Evolutionary conservation across 2,113 vertebrate genomes (phyloP), one percentile per base, ranked within the genome.

Genomic region (Carlito syrichta): DNA sequence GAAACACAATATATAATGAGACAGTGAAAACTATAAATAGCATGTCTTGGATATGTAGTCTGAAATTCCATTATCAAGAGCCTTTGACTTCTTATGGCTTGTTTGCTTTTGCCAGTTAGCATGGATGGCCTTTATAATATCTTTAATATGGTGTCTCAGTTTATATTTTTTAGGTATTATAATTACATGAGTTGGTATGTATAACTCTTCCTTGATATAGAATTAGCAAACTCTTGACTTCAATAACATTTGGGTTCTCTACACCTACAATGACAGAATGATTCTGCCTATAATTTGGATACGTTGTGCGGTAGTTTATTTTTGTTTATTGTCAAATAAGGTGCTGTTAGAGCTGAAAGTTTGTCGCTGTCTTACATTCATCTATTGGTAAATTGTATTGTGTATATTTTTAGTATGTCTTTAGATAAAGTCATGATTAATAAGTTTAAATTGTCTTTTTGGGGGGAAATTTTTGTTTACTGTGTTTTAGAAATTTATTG

Each of bases 341-440:
- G 27, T 10, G 52, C 19, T 56, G 50, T 83, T 83, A 25, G 81
- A 77, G 48, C 62, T 69, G 8, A 86, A 78, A 76, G 35, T 82
- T 73, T 73, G 3, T 73, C 66, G 69, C 50, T 96, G 9, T 58
- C 35, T 92, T 77, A 17, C 4, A 81, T 92, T 95, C 14, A 50
- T 86, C n/a, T 77, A 12, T 90, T 96, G 52, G 74, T 20, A 84
- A 96, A 74, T 12, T n/a, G 12, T 69, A 66, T 23, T 52, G 6
- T 63, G 1, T 79, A 3, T 86, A 45, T 92, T 79, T 94, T 92
- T 35, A 94, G 32, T 74, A 40, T 20, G 23, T 86, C 52, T 30
- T 7, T 86, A 89, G 52, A 96, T 35, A 60, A 78, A 87, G 14
- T 54, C 82, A 91, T 97, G 78, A 81, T 78, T 96, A 91, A 93